A percentile compares a stretch with the other conserved stretches of the same genome.
Conservation (phyloP, 2,888 invertebrate species). For the Ectemnius cavifrons region DNA sequence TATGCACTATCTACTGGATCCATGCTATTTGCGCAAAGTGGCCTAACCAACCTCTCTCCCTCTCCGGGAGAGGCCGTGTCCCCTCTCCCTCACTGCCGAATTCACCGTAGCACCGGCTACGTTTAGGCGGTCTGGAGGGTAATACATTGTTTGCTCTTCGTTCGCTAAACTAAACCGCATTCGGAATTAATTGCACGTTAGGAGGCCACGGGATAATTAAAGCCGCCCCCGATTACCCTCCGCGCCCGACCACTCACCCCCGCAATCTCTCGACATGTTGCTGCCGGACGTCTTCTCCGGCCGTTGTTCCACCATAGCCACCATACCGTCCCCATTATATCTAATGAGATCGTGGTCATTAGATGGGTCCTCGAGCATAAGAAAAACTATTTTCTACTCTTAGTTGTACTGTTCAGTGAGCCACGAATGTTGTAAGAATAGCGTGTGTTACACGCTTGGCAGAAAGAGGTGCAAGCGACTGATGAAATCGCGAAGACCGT, state of each 20-base stretch:
- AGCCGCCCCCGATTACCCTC: conserved; percentile 67
- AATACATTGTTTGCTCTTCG: conserved; percentile 75
- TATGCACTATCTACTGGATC: conserved; percentile 70
- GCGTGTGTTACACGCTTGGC: not conserved
- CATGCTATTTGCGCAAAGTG: conserved; percentile 73
- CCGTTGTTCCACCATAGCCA: not conserved
- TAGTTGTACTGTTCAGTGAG: not conserved
- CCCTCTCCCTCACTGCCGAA: conserved; percentile 41
- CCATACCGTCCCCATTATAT: conserved; percentile 17
- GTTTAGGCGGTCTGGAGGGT: conserved; percentile 68
- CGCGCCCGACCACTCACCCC: conserved; percentile 30
- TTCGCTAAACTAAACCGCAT: conserved; percentile 75
- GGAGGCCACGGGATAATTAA: conserved; percentile 73
- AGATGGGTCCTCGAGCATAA: not conserved
- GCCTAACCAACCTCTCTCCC: conserved; percentile 59
- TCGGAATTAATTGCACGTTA: conserved; percentile 75
- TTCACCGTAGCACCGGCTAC: conserved; percentile 68
- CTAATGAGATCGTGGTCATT: conserved; percentile 11
- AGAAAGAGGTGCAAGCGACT: conserved; percentile 27
- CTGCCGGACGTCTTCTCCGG: conserved; percentile 61
- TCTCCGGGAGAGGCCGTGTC: conserved; percentile 17
- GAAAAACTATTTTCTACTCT: not conserved
- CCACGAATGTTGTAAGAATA: not conserved
- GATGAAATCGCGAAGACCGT: conserved; percentile 36
- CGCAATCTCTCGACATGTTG: conserved; percentile 55